A percentile compares a stretch with the other conserved stretches of the same genome.
Evolutionary conservation across 1,140 invertebrate genomes (phyloP).

Genomic region (Saxidomus purpurata): DNA sequence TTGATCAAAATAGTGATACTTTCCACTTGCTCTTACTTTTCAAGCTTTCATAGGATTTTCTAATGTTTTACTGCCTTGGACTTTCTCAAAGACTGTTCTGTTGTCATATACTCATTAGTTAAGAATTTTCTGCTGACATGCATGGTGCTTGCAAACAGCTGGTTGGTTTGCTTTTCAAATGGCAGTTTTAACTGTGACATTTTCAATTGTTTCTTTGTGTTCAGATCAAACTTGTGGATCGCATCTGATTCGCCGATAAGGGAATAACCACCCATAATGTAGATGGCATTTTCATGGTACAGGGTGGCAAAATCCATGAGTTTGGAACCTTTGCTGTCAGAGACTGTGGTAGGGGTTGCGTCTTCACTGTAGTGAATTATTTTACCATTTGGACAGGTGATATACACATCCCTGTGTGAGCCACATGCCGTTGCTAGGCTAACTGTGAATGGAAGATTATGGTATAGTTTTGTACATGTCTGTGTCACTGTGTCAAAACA

Average conservation of each 20-base stretch:
- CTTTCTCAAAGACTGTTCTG: neutral
- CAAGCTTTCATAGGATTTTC: no score
- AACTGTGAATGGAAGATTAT: constrained; percentile 37
- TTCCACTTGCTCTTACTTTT: no score
- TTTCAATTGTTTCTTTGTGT: neutral
- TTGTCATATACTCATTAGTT: constrained; percentile 7
- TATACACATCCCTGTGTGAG: constrained; percentile 44
- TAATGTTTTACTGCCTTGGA: neutral
- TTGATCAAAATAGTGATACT: no score
- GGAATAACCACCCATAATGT: constrained; percentile 51
- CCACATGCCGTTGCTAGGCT: constrained; percentile 53
- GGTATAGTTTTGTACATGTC: constrained; percentile 49
- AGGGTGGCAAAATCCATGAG: constrained; percentile 46
- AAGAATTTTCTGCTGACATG: constrained; percentile 52
- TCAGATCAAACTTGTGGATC: constrained; percentile 55
- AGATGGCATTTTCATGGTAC: constrained; percentile 36
- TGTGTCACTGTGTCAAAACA: constrained; percentile 48
- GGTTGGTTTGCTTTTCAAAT: constrained; percentile 46
- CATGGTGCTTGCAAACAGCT: constrained; percentile 27
- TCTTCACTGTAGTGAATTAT: constrained; percentile 60
- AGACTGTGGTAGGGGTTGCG: neutral
- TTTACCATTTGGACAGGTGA: constrained; percentile 56
- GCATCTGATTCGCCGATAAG: constrained; percentile 42
- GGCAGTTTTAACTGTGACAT: constrained; percentile 39
- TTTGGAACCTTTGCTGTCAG: constrained; percentile 23